Conservation (phyloP, 2,888 invertebrate species). For the Anorthoa munda region DNA sequence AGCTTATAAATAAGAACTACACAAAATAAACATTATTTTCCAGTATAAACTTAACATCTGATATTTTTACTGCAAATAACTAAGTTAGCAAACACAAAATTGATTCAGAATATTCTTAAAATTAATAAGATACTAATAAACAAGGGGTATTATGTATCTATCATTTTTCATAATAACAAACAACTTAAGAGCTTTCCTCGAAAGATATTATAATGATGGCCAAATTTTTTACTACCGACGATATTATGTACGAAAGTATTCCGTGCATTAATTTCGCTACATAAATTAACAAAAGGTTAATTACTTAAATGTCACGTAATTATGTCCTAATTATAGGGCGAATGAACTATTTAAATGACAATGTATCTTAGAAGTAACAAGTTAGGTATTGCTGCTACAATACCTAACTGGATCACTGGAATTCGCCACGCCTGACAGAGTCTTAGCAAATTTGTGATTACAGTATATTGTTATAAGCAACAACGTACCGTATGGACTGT, state of each 20-base stretch:
- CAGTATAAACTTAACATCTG: not conserved
- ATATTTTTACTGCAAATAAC: conserved; percentile 14
- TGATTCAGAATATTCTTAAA: conserved; percentile 22
- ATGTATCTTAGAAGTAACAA: conserved; percentile 5
- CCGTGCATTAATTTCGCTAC: conserved; percentile 37
- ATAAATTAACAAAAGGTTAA: conserved; percentile 46
- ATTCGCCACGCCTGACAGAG: conserved; percentile 8
- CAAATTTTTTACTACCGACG: conserved; percentile 32
- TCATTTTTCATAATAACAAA: conserved; percentile 33
- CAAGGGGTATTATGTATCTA: conserved; percentile 35
- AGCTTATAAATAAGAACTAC: not conserved
- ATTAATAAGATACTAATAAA: conserved; percentile 40
- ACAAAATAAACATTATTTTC: not conserved
- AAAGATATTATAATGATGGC: conserved; percentile 40
- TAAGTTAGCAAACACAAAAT: conserved; percentile 15
- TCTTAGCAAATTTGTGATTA: conserved; percentile 14
- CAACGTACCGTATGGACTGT: conserved; percentile 3
- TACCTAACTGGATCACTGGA: too few species aligned
- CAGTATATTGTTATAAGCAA: conserved; percentile 9
- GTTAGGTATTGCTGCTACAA: not conserved
- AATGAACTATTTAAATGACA: conserved; percentile 18
- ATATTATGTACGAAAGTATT: conserved; percentile 37
- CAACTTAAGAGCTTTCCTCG: conserved; percentile 28
- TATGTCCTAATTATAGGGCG: conserved; percentile 19
- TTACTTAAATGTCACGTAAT: conserved; percentile 41